Evolutionary conservation across 1,140 invertebrate genomes (phyloP), one percentile per base, ranked within the genome.

Genomic region (Brachionus paranguensis): DNA sequence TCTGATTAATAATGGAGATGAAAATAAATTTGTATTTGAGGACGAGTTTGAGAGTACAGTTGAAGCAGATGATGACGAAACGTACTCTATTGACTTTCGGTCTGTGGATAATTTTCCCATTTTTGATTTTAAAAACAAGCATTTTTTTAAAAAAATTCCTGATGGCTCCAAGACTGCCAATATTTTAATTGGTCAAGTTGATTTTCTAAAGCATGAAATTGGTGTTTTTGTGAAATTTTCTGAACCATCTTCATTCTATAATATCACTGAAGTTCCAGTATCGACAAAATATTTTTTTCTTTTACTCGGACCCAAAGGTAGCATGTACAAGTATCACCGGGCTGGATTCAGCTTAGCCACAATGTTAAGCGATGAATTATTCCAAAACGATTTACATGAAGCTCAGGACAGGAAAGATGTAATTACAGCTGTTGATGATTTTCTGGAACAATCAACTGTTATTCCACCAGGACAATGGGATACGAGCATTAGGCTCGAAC

Each of bases 71-170:
- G 68, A 72, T 41, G 68, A 72, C 41, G 68, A 72, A 72, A 8
- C 68, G 5, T 72, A 43, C 20, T 72, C 68, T n/a, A 72, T 72
- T n/a, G 68, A 72, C 17, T 72, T 72, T 72, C 29, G 68, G 0
- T 72, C 68, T 8, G 41, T 72, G 11, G 68, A 72, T 12, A 72
- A 72, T 17, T 72, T 72, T 72, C 68, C 68, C 14, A 72, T 72
- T 17, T 72, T 72, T 72, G 68, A 72, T 43, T 79, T 81, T 68
- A 47, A 60, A 81, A 81, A 91, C 95, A 92, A 91, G 92, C 93
- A 96, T 86, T 98, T 98, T 86, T 96, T 98, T 95, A 92, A 94
- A 55, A 98, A 98, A 91, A 96, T 99, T 87, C 97, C 96, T n/a
- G 92, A 92, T 0, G 96, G 96, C n/a, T 94, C 96, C 0, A 96